Conservation (phyloP, 2,113 vertebrate genomes). For the Candoia aspera region DNA sequence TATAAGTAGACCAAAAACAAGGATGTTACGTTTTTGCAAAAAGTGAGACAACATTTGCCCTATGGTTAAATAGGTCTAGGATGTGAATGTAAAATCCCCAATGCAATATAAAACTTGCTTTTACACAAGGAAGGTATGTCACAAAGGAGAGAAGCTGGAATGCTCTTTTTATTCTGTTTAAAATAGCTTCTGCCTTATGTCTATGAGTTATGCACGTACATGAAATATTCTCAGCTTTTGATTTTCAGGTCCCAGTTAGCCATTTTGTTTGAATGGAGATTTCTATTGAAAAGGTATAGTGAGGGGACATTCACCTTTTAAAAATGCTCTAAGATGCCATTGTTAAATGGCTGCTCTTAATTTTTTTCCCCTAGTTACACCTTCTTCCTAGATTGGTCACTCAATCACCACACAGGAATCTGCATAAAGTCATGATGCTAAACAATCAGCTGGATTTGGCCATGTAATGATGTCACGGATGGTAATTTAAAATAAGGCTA, state of each 20-base stretch:
- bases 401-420: not conserved
- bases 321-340: not conserved
- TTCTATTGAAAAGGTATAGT: not conserved
- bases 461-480: not conserved
- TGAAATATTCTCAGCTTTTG: not conserved
- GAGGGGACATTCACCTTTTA: not conserved
- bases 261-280: not conserved
- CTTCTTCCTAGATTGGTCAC: not conserved
- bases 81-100: not conserved
- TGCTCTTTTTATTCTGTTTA: not conserved
- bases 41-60: not conserved
- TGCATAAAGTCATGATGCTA: not conserved
- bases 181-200: not conserved
- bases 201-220: not conserved
- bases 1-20: not conserved
- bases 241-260: not conserved
- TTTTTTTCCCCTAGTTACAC: too few species aligned
- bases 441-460: not conserved
- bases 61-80: not conserved
- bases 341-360: not conserved
- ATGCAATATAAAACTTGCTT: not conserved
- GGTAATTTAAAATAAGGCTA: not conserved
- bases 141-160: not conserved
- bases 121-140: not conserved
- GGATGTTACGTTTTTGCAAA: not conserved